phyloP scores from a whole-genome alignment of 2,888 invertebrate species.

The Crioceris asparagi region DNA sequence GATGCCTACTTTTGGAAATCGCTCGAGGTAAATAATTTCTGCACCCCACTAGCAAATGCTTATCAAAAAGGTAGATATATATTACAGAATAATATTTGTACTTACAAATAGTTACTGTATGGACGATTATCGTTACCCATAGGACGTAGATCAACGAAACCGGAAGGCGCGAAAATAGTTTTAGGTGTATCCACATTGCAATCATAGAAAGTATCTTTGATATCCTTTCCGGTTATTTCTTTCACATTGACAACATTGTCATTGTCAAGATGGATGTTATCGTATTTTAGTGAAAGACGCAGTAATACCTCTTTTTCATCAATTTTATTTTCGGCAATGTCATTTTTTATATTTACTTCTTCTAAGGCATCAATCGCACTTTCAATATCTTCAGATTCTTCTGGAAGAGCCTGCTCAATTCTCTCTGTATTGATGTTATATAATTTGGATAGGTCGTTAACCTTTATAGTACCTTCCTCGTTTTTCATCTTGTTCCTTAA shows the following conservation, averaged over 20 bases:
- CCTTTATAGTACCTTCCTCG: conserved; percentile 22
- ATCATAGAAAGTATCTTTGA: conserved; percentile 17
- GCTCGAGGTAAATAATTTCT: too few relatives aligned
- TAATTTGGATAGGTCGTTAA: conserved; percentile 27
- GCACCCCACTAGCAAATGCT: too few relatives aligned
- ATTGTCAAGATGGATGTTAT: conserved; percentile 25
- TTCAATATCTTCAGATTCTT: conserved; percentile 30
- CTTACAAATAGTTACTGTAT: conserved; percentile 15
- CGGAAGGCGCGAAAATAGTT: conserved; percentile 30
- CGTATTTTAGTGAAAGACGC: conserved; percentile 20
- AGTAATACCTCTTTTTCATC: not conserved
- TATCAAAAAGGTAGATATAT: too few relatives aligned
- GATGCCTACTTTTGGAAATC: too few relatives aligned
- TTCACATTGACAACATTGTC: conserved; percentile 24
- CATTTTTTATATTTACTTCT: too few relatives aligned
- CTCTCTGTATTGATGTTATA: conserved; percentile 32
- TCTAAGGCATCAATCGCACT: conserved; percentile 33
- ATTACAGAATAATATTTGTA: too few relatives aligned
- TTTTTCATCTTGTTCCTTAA: conserved; percentile 13
- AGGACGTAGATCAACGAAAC: conserved; percentile 33
- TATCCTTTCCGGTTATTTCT: conserved; percentile 23
- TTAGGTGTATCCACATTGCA: conserved; percentile 14
- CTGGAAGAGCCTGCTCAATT: conserved; percentile 25
- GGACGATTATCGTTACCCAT: conserved; percentile 7
- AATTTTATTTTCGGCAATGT: conserved; percentile 18